Percentiles rank a stretch among this genome's conserved stretches.
These are phyloP conservation scores for Pholis gunnellus DNA, from an alignment of 2,113 vertebrate genomes.

Conservation along the genomic window DNA sequence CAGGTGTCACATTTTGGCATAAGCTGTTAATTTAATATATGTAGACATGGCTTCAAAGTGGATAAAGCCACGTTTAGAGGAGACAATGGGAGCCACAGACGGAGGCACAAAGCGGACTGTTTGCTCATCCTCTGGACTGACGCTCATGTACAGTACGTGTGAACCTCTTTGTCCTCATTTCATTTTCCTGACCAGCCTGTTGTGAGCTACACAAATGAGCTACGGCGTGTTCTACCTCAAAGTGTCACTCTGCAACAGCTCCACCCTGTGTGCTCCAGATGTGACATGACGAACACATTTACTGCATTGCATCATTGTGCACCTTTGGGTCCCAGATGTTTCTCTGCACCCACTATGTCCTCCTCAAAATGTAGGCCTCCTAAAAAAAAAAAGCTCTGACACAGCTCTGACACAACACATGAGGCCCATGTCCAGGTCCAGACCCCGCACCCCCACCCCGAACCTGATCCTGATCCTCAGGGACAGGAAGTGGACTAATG, in stretches of 20 bases:
- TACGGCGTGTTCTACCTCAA: no score
- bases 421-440: background rate
- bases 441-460: background rate
- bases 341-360: no score
- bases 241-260: background rate
- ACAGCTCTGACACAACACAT: background rate
- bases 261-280: background rate
- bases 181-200: constrained; percentile 7
- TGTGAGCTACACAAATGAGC: no score
- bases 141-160: constrained; percentile 1
- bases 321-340: background rate
- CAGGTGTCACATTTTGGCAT: background rate
- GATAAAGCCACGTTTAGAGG: background rate
- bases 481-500: constrained; percentile 23
- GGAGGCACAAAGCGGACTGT: constrained; percentile 32
- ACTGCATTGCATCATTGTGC: background rate
- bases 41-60: background rate
- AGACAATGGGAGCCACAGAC: constrained; percentile 12
- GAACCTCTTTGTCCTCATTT: constrained; percentile 23
- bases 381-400: background rate
- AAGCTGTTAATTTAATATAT: background rate
- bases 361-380: background rate
- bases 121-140: constrained; percentile 9
- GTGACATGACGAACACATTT: background rate
- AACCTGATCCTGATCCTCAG: background rate